These are phyloP conservation scores for Aphaenogaster rudis DNA, from an alignment of 1,140 invertebrate genomes.

Conservation along the genomic window DNA sequence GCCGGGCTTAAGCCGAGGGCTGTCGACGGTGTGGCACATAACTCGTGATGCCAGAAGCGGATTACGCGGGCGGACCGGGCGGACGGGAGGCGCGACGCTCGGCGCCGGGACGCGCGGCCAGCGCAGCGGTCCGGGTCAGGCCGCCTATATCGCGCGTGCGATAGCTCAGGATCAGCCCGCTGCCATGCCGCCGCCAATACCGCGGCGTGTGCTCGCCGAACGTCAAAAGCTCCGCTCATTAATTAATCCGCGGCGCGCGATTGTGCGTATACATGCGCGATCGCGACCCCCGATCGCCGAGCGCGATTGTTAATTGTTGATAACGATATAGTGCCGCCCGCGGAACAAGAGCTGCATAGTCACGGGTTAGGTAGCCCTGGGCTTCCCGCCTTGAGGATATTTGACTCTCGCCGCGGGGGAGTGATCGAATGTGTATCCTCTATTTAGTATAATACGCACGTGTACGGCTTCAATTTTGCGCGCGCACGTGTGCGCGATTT, in stretches of 20 bases:
- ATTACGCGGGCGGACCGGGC: conserved; percentile 48
- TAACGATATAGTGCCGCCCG: conserved; percentile 35
- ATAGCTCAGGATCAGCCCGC: conserved; percentile 58
- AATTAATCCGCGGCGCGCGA: conserved; percentile 57
- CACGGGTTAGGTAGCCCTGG: not conserved
- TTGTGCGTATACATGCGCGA: conserved; percentile 50
- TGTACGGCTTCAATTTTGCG: not conserved
- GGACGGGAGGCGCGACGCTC: conserved; percentile 28
- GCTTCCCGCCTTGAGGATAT: conserved; percentile 43
- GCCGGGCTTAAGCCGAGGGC: conserved; percentile 55
- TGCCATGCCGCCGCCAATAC: conserved; percentile 28
- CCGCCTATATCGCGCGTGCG: conserved; percentile 49
- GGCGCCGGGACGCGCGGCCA: conserved; percentile 31
- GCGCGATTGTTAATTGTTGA: conserved; percentile 53
- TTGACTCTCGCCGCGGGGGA: not conserved
- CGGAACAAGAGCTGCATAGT: not conserved
- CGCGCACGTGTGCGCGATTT: not conserved
- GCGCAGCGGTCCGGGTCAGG: conserved; percentile 13
- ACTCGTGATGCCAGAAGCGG: conserved; percentile 68
- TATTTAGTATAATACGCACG: not conserved
- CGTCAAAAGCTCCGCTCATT: conserved; percentile 60
- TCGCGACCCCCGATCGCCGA: conserved; percentile 34
- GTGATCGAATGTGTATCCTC: not conserved
- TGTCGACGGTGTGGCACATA: conserved; percentile 58
- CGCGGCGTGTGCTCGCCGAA: conserved; percentile 36